Percentiles rank a stretch among this genome's conserved stretches.
phyloP scores from a whole-genome alignment of 2,888 invertebrate genomes.

The Hyposoter didymator region DNA sequence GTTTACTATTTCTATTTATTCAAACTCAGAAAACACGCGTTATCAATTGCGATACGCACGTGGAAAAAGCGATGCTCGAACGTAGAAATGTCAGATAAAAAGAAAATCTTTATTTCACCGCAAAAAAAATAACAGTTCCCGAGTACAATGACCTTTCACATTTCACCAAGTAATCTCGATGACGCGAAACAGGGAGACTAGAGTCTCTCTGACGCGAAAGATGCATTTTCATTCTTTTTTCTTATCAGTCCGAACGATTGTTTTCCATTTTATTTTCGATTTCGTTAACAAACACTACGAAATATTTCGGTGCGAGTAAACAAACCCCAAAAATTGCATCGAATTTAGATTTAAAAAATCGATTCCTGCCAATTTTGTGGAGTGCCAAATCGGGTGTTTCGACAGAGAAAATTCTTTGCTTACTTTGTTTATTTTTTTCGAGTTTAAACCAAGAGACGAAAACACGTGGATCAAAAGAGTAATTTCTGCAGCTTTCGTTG shows the following conservation, averaged over 20 bases:
- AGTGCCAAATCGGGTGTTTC: not conserved
- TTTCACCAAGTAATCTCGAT: not conserved
- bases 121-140: not conserved
- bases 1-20: constrained; percentile 22
- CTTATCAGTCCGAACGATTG: not conserved
- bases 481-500: not conserved
- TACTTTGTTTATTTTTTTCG: not conserved
- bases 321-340: no score
- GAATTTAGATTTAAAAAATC: not conserved
- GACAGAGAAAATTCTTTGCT: not conserved
- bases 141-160: constrained; percentile 15
- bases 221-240: not conserved
- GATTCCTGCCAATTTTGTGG: not conserved
- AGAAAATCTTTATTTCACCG: constrained; percentile 9
- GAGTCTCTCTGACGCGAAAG: no score
- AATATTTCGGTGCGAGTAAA: not conserved
- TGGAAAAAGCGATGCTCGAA: not conserved
- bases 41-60: constrained; percentile 1
- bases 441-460: not conserved
- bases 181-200: no score
- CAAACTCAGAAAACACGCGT: constrained; percentile 10
- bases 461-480: not conserved
- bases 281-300: not conserved
- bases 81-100: constrained; percentile 12
- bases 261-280: not conserved